Evolutionary conservation across 2,888 invertebrate species (phyloP), one percentile per base, ranked within the genome.

Genomic region (Harmothoe impar): DNA sequence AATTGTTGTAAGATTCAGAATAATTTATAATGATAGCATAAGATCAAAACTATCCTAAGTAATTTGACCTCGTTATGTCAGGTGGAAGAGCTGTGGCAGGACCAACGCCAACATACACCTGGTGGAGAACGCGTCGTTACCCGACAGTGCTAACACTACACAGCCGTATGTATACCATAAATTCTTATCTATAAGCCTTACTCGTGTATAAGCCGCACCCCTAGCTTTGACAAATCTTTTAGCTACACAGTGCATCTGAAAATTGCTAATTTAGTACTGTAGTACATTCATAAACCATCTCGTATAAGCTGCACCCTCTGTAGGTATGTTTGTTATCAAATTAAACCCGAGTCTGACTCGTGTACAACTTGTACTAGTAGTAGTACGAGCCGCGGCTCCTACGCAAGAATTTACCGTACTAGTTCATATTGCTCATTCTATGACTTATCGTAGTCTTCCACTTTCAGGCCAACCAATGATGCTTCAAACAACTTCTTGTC

Each of bases 21-120:
- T n/a, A n/a, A n/a, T n/a, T n/a, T n/a, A n/a, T n/a, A n/a, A n/a
- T n/a, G n/a, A n/a, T n/a, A n/a, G n/a, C n/a, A n/a, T n/a, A n/a
- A n/a, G n/a, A n/a, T n/a, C n/a, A n/a, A n/a, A n/a, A n/a, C n/a
- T n/a, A n/a, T 43, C 10, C 5, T 43, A 43, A 43, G 10, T 43
- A 43, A 43, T 10, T 43, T 62, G 7, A 62, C n/a, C 17, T 29
- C 3, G 0, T 25, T 77, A 5, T 77, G 1, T 31, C 31, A 89
- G 89, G 89, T 89, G 89, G 89, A 89, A 89, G n/a, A 68, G 15
- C 20, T 68, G 62, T 15, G 23, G 10, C 23, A 31, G 56, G 20
- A 33, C 33, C 1, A 29, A 89, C 23, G 35, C 33, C 20, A 89
- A 89, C 68, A 43, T 89, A 7, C 68, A 89, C 31, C 31, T 68